phyloP scores from a whole-genome alignment of 2,797 vertebrate genomes.

The Coregonus suidteri region DNA sequence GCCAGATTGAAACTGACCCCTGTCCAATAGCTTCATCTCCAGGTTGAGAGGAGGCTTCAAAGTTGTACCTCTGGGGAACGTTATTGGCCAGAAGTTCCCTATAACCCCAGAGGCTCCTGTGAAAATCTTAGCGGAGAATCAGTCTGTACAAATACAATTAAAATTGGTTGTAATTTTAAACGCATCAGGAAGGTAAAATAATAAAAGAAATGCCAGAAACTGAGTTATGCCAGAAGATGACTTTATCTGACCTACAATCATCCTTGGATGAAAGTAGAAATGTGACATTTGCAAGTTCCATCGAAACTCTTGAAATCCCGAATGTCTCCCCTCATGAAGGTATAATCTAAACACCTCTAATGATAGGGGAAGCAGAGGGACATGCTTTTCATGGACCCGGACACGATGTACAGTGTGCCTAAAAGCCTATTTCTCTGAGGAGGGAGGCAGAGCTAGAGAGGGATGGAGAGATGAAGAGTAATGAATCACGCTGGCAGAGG shows the following conservation, averaged over 20 bases:
- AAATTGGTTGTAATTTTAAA: too few species aligned
- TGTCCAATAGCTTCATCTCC: too few species aligned
- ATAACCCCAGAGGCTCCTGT: too few species aligned
- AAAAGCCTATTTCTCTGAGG: slow-evolving; percentile 21
- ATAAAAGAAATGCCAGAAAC: not conserved
- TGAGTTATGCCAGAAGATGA: too few species aligned
- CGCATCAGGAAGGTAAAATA: not conserved
- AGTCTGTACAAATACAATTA: too few species aligned
- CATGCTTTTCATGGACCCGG: not conserved
- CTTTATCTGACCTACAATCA: not conserved
- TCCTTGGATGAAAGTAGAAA: not conserved
- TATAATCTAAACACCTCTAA: not conserved
- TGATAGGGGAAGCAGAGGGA: not conserved
- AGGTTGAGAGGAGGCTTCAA: too few species aligned
- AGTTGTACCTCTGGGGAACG: not conserved
- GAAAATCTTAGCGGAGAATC: too few species aligned
- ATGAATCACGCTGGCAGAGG: slow-evolving; percentile 74
- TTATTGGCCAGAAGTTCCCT: too few species aligned
- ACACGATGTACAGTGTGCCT: not conserved
- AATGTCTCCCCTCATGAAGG: not conserved
- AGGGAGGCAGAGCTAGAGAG: slow-evolving; percentile 19
- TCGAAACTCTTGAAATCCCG: not conserved
- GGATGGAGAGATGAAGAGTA: slow-evolving; percentile 22
- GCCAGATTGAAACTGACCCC: not conserved
- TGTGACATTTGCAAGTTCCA: not conserved